These are phyloP conservation scores for Spisula subtruncata DNA, from an alignment of 2,888 invertebrate genomes.

Conservation along the genomic window DNA sequence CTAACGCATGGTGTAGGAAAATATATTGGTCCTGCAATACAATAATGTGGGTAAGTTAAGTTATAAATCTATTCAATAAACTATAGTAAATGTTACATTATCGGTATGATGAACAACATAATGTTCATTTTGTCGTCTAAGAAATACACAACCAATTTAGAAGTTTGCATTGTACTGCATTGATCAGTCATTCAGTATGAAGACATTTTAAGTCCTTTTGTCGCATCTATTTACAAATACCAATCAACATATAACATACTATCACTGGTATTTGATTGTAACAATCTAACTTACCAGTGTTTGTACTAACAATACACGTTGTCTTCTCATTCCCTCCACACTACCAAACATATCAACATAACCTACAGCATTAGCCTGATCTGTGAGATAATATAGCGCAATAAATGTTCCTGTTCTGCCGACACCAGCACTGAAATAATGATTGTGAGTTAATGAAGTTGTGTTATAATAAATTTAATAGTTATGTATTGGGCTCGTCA, in stretches of 20 bases:
- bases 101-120: no score
- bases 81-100: no score
- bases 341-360: conserved; percentile 75
- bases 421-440: conserved; percentile 77
- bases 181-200: not conserved
- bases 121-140: no score
- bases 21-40: conserved; percentile 67
- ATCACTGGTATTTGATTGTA: no score
- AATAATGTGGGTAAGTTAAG: not conserved
- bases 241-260: no score
- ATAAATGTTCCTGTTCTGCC: conserved; percentile 83
- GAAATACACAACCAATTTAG: no score
- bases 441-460: no score
- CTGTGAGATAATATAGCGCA: conserved; percentile 77
- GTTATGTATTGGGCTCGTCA: no score
- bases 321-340: conserved; percentile 74
- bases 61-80: no score
- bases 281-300: conserved; percentile 71
- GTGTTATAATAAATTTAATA: no score
- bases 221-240: not conserved
- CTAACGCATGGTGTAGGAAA: conserved; percentile 68
- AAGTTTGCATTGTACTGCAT: no score
- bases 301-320: conserved; percentile 81
- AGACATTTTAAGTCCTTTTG: not conserved
- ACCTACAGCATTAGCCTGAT: conserved; percentile 74